Evolutionary conservation across 2,888 invertebrate genomes (phyloP).

Genomic region (Phania funesta): DNA sequence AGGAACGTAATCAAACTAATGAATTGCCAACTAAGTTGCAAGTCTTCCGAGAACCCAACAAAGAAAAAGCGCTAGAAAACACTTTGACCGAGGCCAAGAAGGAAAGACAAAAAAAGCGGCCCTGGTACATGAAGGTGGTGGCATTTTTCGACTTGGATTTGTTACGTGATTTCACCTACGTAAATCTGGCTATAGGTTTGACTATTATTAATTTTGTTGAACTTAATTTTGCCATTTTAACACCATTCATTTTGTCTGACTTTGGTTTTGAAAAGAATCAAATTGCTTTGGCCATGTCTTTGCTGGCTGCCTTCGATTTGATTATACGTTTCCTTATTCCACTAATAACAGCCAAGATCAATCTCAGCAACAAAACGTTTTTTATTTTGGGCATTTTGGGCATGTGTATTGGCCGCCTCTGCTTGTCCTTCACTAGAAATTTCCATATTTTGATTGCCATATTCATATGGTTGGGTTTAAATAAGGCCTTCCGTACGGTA

Average conservation of each 20-base stretch:
- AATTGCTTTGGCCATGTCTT: conserved; percentile 86
- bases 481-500: conserved; percentile 87
- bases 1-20: conserved; percentile 32
- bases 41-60: conserved; percentile 21
- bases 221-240: conserved; percentile 87
- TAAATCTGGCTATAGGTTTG: conserved; percentile 86
- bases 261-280: conserved; percentile 82
- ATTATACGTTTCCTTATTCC: conserved; percentile 85
- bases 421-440: conserved; percentile 82
- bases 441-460: conserved; percentile 82
- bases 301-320: conserved; percentile 85
- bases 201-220: conserved; percentile 87
- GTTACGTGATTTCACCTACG: conserved; percentile 85
- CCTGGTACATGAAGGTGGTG: conserved; percentile 83
- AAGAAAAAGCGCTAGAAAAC: not conserved
- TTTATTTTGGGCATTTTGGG: conserved; percentile 85
- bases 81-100: conserved; percentile 72
- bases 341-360: conserved; percentile 84
- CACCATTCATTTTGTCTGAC: conserved; percentile 86
- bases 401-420: conserved; percentile 84
- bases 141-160: conserved; percentile 87
- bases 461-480: conserved; percentile 85
- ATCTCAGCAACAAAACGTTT: conserved; percentile 86
- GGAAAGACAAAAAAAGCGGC: conserved; percentile 77
- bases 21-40: conserved; percentile 19